Conservation (phyloP, 2,113 vertebrate species). For the Trichechus manatus region DNA sequence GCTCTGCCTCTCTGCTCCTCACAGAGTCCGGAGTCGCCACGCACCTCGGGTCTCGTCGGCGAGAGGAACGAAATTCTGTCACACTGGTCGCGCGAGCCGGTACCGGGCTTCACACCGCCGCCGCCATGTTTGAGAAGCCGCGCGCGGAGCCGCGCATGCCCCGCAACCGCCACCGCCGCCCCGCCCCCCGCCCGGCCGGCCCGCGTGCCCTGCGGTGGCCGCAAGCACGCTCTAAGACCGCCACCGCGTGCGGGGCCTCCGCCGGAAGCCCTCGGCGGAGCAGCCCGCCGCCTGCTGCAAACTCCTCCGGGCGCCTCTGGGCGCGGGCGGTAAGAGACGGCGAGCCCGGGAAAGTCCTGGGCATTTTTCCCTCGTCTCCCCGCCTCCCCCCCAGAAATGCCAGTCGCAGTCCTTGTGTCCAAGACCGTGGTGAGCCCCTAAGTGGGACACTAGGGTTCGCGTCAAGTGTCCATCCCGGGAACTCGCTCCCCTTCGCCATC, state of each 20-base stretch:
- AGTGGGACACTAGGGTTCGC: neutral
- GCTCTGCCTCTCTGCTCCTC: neutral
- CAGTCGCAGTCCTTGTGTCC: neutral
- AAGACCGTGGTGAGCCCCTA: neutral
- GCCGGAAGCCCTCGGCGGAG: neutral
- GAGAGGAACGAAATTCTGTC: constrained; percentile 1
- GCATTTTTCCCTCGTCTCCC: neutral
- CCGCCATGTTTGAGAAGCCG: constrained; percentile 88
- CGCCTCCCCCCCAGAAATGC: neutral
- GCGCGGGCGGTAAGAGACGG: neutral
- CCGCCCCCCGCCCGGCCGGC: constrained; percentile 46
- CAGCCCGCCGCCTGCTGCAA: neutral
- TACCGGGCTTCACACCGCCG: constrained; percentile 76
- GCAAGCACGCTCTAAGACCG: constrained; percentile 1
- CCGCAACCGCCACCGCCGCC: constrained; percentile 78
- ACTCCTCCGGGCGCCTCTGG: neutral
- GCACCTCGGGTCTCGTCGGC: neutral
- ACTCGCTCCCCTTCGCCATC: neutral
- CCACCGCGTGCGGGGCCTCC: neutral
- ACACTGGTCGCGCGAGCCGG: constrained; percentile 27
- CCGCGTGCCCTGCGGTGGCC: constrained; percentile 55
- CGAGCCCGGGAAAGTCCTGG: neutral
- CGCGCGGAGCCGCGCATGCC: constrained; percentile 87
- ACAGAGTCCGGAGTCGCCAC: neutral
- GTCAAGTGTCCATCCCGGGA: neutral